A percentile compares a stretch with the other conserved stretches of the same genome.
Conservation (phyloP, 2,113 vertebrate genomes). For the Herpetotheres cachinnans region DNA sequence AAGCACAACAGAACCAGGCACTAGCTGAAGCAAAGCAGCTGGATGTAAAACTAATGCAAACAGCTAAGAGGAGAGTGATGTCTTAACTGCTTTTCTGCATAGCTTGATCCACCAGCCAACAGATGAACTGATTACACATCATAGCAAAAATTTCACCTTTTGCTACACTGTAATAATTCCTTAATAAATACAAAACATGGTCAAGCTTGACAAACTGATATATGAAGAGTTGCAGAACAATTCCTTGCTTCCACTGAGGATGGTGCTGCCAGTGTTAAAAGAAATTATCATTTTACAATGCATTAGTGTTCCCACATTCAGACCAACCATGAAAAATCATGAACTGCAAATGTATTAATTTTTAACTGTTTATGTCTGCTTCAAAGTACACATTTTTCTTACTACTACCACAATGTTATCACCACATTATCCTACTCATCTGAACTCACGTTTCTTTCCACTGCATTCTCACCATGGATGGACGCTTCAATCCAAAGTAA, state of each 20-base stretch:
- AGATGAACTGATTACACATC: constrained; percentile 13
- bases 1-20: constrained; percentile 20
- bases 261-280: background rate
- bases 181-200: constrained; percentile 19
- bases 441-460: background rate
- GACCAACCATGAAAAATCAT: background rate
- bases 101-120: constrained; percentile 14
- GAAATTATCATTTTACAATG: background rate
- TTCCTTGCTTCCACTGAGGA: background rate
- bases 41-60: constrained; percentile 46
- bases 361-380: background rate
- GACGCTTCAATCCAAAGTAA: background rate
- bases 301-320: background rate
- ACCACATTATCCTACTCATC: background rate
- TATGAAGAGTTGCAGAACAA: background rate
- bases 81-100: background rate
- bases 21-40: constrained; percentile 47
- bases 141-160: constrained; percentile 24
- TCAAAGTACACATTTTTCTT: background rate
- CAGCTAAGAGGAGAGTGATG: constrained; percentile 3
- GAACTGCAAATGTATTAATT: background rate
- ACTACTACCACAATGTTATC: background rate
- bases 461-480: background rate
- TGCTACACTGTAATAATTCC: background rate
- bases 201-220: background rate